Conservation (phyloP, 2,888 invertebrate genomes). For the Papilio elwesi region DNA sequence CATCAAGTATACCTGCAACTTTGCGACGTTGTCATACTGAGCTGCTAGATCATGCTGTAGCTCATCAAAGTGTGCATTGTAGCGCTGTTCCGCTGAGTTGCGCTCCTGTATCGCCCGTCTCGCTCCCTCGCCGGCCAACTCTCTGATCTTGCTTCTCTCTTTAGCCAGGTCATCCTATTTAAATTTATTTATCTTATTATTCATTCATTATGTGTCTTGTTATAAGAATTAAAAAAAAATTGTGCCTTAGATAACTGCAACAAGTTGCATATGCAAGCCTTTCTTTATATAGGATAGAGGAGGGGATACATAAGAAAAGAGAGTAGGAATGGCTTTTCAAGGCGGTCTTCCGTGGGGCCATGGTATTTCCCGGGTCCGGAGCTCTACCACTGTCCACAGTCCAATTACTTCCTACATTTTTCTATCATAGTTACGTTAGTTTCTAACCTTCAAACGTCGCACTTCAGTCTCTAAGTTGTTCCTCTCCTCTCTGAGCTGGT, state of each 20-base stretch:
- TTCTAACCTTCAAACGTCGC: conserved; percentile 85
- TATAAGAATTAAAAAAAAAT: too few relatives aligned
- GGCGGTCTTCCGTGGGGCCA: too few relatives aligned
- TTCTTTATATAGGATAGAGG: background rate
- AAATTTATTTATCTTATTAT: conserved; percentile 2
- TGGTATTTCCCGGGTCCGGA: too few relatives aligned
- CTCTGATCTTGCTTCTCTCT: conserved; percentile 90
- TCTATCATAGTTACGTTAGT: background rate
- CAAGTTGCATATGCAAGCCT: too few relatives aligned
- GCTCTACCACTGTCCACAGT: too few relatives aligned
- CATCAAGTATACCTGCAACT: conserved; percentile 81
- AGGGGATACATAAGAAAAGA: background rate
- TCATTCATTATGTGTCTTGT: background rate
- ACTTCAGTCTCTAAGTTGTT: conserved; percentile 90
- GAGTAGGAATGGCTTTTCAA: too few relatives aligned
- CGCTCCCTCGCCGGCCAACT: conserved; percentile 89
- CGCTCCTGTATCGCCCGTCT: conserved; percentile 89
- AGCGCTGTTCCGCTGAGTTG: conserved; percentile 88
- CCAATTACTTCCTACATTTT: too few relatives aligned
- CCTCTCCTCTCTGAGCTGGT: conserved; percentile 91
- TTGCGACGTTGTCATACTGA: conserved; percentile 92
- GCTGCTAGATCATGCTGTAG: conserved; percentile 90
- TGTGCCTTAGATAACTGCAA: background rate
- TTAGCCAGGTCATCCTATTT: conserved; percentile 89
- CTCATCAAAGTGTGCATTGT: conserved; percentile 90